Evolutionary conservation across 2,888 invertebrate genomes (phyloP).

Genomic region (Notocelia uddmanniana): DNA sequence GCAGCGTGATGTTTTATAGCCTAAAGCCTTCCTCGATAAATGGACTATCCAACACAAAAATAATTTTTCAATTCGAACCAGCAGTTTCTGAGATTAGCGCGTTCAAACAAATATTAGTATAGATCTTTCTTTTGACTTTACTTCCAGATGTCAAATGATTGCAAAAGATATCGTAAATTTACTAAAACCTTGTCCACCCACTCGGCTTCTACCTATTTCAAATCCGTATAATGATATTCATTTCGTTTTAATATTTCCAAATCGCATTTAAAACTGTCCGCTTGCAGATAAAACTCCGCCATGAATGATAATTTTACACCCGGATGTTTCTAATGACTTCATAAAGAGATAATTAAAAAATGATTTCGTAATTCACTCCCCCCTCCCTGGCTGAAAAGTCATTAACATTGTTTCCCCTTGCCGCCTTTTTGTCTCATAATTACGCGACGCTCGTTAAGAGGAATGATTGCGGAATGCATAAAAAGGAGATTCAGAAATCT

Average conservation of each 20-base stretch:
- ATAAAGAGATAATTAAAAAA: slow-evolving; percentile 45
- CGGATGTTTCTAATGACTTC: slow-evolving; percentile 43
- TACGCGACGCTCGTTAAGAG: slow-evolving; percentile 31
- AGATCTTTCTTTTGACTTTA: too few relatives aligned
- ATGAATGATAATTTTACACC: slow-evolving; percentile 34
- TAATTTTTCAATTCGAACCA: too few relatives aligned
- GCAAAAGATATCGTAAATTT: too few relatives aligned
- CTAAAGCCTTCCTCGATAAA: too few relatives aligned
- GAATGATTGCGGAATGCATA: slow-evolving; percentile 33
- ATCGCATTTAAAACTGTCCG: slow-evolving; percentile 20
- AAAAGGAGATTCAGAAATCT: not conserved
- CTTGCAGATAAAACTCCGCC: not conserved
- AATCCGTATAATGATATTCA: slow-evolving; percentile 16
- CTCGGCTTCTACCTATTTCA: not conserved
- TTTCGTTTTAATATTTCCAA: slow-evolving; percentile 6
- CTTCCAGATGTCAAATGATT: too few relatives aligned
- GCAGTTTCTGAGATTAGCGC: too few relatives aligned
- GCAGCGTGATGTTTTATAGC: too few relatives aligned
- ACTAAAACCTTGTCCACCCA: too few relatives aligned
- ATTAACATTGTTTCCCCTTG: slow-evolving; percentile 35
- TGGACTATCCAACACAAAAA: too few relatives aligned
- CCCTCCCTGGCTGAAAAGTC: slow-evolving; percentile 24
- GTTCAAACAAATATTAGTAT: too few relatives aligned
- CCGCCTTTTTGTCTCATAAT: slow-evolving; percentile 32
- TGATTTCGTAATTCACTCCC: slow-evolving; percentile 42